Base-by-base conservation (phyloP, 2,113 vertebrate species). In the Podocnemis expansa region DNA sequence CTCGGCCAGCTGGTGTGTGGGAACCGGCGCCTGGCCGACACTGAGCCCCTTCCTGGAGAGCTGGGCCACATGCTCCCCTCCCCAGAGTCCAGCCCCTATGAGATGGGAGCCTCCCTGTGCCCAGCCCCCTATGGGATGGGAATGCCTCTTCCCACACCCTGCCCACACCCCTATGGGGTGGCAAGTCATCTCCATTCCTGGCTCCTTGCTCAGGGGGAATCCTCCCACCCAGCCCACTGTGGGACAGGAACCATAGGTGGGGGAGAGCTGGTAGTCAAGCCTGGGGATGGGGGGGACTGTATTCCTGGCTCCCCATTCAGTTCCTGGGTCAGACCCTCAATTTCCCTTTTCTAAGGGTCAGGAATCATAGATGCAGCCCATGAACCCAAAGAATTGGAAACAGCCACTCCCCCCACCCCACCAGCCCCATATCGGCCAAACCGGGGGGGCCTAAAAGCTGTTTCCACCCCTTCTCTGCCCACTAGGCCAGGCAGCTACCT, bases 1-100 rank as follows among this genome's bases (percentile, higher is more conserved):
- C 76, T 90, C 86, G 70, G 91, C 89, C 86, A 95, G 94, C 94
- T 91, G 94, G 38, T 80, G 88, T 85, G 67, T 86, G 87, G 84
- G 56, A 91, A 85, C 75, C 67, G 51, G 25, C 70, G 55, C 51
- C 43, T 24, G 54, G 86, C 76, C 63, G 58, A 73, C 27, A 31
- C 54, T n/a, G 34, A 14, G 25, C 52, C 22, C 43, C 78, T 70
- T 25, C 24, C 45, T 29, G 51, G 41, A 34, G 63, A 81, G 55
- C 41, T 29, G 8, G 55, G 54, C 52, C 24, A n/a, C n/a, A n/a
- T n/a, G n/a, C n/a, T n/a, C n/a, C n/a, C n/a, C 47, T 47, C 10
- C 47, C 47, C 47, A 47, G 7, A 4, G 58, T 29, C 27, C 29
- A 16, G 58, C 58, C 29, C 60, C 31, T 63, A 7, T 14, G 13